phyloP scores from a whole-genome alignment of 1,140 invertebrate genomes.

The Matsumurasca onukii region DNA sequence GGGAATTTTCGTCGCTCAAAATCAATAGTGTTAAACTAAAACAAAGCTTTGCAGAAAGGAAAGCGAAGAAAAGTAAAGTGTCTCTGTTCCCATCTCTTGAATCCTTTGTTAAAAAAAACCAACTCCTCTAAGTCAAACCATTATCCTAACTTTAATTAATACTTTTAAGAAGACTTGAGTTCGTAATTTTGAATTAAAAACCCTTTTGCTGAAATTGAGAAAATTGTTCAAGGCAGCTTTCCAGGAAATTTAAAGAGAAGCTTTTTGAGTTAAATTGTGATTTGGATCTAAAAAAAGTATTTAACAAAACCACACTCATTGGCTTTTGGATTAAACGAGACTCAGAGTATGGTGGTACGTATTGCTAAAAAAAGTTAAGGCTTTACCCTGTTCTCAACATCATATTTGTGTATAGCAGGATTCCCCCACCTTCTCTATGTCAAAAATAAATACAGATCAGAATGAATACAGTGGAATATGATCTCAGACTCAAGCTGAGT shows the following conservation, averaged over 20 bases:
- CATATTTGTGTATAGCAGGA: slow-evolving; percentile 7
- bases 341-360: slow-evolving; percentile 2
- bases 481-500: slow-evolving; percentile 11
- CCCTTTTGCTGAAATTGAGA: slow-evolving; percentile 10
- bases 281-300: slow-evolving; percentile 1
- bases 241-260: neutral
- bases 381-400: slow-evolving; percentile 14
- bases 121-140: neutral
- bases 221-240: slow-evolving; percentile 6
- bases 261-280: slow-evolving; percentile 4
- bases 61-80: slow-evolving; percentile 2
- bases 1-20: too few species aligned
- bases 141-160: neutral
- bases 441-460: slow-evolving; percentile 11
- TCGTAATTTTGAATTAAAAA: slow-evolving; percentile 9
- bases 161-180: slow-evolving; percentile 9
- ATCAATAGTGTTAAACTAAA: slow-evolving; percentile 2
- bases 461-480: slow-evolving; percentile 11
- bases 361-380: slow-evolving; percentile 12
- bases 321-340: neutral
- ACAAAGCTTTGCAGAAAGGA: neutral
- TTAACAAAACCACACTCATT: slow-evolving; percentile 13
- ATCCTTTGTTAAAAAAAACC: slow-evolving; percentile 2
- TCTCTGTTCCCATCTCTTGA: slow-evolving; percentile 1
- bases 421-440: neutral